Evolutionary conservation across 2,888 invertebrate genomes (phyloP).

Genomic region (Elysia crispata): DNA sequence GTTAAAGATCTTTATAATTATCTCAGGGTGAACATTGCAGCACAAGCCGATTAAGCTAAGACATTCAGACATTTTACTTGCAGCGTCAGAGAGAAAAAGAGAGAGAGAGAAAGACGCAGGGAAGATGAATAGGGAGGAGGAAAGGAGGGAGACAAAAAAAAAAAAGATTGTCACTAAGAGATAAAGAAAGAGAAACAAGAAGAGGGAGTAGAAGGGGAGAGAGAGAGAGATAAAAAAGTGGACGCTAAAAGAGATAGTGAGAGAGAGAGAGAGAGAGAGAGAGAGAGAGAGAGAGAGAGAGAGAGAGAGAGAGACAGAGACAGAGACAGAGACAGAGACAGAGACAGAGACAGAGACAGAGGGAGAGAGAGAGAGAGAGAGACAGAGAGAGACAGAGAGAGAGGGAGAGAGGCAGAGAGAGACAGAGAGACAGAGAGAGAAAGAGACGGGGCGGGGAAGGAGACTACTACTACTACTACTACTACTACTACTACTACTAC

Average conservation of each 20-base stretch:
- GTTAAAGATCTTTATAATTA: too few relatives aligned
- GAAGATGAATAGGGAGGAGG: not conserved
- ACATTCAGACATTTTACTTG: too few relatives aligned
- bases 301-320: not conserved
- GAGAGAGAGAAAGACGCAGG: not conserved
- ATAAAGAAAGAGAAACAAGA: not conserved
- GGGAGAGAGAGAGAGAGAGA: not conserved
- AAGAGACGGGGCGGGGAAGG: too few relatives aligned
- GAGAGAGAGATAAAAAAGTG: too few relatives aligned
- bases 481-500: constrained; percentile 9
- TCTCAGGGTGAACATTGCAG: too few relatives aligned
- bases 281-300: not conserved
- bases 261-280: constrained; percentile 9
- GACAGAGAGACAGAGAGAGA: not conserved
- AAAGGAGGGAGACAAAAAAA: not conserved
- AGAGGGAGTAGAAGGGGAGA: not conserved
- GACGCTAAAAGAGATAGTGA: not conserved
- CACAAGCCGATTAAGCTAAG: too few relatives aligned
- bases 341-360: not conserved
- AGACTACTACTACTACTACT: not conserved
- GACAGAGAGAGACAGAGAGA: constrained; percentile 5
- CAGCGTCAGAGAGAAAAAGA: not conserved
- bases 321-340: constrained; percentile 3
- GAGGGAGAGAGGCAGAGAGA: not conserved
- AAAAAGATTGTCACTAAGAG: too few relatives aligned